Conservation (phyloP, 1,140 invertebrate species). For the Drosophila kikkawai region DNA sequence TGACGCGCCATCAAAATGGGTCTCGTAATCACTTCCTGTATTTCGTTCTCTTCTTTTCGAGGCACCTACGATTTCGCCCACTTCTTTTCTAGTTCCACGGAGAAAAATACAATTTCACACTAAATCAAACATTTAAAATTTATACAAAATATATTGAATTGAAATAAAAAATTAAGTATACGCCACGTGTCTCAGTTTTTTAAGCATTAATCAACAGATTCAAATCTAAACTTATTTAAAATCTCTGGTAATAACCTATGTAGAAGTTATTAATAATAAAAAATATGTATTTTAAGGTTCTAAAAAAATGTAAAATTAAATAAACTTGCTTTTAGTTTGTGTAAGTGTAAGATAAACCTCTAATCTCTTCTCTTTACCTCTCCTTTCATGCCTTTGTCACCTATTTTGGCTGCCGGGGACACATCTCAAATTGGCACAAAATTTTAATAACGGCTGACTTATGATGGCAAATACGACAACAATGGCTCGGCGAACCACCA, state of each 20-base stretch:
- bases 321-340: too few relatives aligned
- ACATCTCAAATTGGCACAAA: slow-evolving; percentile 69
- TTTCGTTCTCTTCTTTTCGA: slow-evolving; percentile 6
- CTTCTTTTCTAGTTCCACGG: neutral
- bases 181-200: too few relatives aligned
- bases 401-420: slow-evolving; percentile 42
- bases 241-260: too few relatives aligned
- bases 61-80: slow-evolving; percentile 2
- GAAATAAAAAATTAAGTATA: too few relatives aligned
- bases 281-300: too few relatives aligned
- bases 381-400: slow-evolving; percentile 61
- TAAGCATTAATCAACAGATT: too few relatives aligned
- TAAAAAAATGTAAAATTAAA: too few relatives aligned
- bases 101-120: neutral
- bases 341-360: slow-evolving; percentile 39
- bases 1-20: slow-evolving; percentile 73
- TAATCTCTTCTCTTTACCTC: slow-evolving; percentile 45
- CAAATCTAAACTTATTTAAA: too few relatives aligned
- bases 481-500: slow-evolving; percentile 35
- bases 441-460: slow-evolving; percentile 76
- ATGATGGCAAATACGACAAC: slow-evolving; percentile 57
- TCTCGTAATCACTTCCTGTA: slow-evolving; percentile 77
- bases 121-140: too few relatives aligned
- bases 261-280: too few relatives aligned
- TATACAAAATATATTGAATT: too few relatives aligned